Evolutionary conservation across 2,888 invertebrate species (phyloP), one percentile per base, ranked within the genome.

Genomic region (Asteroscopus sphinx): DNA sequence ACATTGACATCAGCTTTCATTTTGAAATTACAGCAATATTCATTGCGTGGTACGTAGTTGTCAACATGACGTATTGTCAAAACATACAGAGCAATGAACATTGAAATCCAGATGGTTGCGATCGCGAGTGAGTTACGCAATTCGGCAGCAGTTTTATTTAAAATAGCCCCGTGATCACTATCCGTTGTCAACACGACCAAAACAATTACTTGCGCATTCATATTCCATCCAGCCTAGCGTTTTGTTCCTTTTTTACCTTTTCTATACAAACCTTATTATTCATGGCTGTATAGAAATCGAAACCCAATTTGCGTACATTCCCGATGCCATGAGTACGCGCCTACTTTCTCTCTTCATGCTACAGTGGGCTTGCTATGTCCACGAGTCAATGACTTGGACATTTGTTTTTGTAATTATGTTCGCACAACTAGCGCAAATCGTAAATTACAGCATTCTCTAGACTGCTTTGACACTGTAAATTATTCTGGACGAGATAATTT

Each of bases 261-360:
- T 63, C 70, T 73, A 77, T 57, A 61, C 53, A 62, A 68, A 55
- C 46, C 61, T 57, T 46, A 66, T 79, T 76, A 76, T 74, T 75
- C 79, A 80, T 76, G 76, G 76, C 78, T 78, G 73, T 73, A 81
- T 85, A 83, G 89, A 90, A 89, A 90, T 81, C 74, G 88, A 88
- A 88, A 89, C 79, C 81, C 76, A 76, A 85, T 88, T 85, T 81
- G 78, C 82, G 79, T 84, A 81, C 80, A 82, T 84, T 83, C 83
- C 82, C 76, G 77, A 80, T 81, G 75, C 68, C 72, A 78, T 79
- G 77, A 64, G 73, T 65, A 63, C 72, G 67, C 65, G 71, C 55
- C 60, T 76, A 90, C 90, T 92, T 91, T 92, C 92, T 86, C 90
- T 77, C 78, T 83, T 87, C 87, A 88, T 74, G 91, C 77, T 76